Base-by-base conservation (phyloP, 2,888 invertebrate species). In the Cantharis lateralis region DNA sequence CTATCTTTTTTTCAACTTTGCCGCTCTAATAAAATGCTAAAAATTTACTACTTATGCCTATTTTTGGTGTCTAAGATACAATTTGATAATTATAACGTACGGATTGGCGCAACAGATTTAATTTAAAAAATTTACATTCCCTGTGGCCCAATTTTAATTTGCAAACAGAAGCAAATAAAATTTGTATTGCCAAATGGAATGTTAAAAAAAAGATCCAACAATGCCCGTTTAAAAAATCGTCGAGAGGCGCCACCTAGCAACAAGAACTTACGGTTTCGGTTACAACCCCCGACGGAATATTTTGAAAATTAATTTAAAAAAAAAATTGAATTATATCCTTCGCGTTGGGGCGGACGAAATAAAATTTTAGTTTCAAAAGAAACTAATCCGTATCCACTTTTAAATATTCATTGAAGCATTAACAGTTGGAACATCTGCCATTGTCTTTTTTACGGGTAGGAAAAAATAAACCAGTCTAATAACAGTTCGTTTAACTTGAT, bases 1-100 rank as follows among this genome's bases (percentile, higher is more conserved):
- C 64, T 68, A 66, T 24, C 68, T 72, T 48, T 71, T 64, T 48
- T 66, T 20, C 64, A n/a, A 66, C 20, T 66, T 66, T 66, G 20
- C 64, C 64, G 48, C 64, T 24, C 64, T 24, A 66, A 48, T 48
- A 48, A 48, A 48, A 48, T n/a, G 48, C 13, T 7, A 48, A 48
- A 48, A 48, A 48, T 48, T 48, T n/a, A 48, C 48, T 48, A 48
- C 24, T 66, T 66, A 66, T n/a, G 64, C n/a, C 48, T 48, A 66
- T 15, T 66, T 66, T 24, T 66, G 24, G 64, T 66, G 64, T 66
- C 20, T 18, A 24, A 66, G 64, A 66, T 66, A 66, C 64, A 66
- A 66, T 66, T 66, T 66, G 64, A 24, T 66, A 66, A 66, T 66
- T 66, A 66, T 24, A 66, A 18, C 9, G 48, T 48, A 48, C 48